Base-by-base conservation (phyloP, 2,888 invertebrate species). In the Zygogramma bicolorata region DNA sequence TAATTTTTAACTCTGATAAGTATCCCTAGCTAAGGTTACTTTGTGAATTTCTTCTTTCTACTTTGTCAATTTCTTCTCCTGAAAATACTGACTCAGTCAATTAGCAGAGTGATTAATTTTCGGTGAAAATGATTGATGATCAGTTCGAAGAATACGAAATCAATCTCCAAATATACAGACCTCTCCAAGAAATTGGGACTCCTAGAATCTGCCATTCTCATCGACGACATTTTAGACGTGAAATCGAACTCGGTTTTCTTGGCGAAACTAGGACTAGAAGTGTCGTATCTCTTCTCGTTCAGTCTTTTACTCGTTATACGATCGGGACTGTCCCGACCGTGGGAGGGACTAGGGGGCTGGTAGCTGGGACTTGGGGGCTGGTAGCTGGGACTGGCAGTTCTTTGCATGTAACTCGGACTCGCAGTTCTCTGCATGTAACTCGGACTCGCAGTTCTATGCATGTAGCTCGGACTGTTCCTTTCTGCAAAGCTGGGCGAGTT, bases 311-410 rank as follows among this genome's bases (percentile, higher is more conserved):
- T 85, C 15, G 84, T 80, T 42, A 87, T 85, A 70, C 84, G 86
- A 73, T 86, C 86, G 0, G 87, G 86, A 80, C 87, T 87, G 69
- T 86, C 86, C 15, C 85, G 76, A 22, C 85, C 82, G 15, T 81
- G 78, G 8, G 13, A 5, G 20, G 74, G 71, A 31, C 71, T 71
- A 10, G 63, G 27, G 3, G 70, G 71, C 10, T 65, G 68, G 27
- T 69, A 69, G 71, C 77, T 83, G 5, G 86, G 86, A 76, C 85
- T 86, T 80, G 69, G 81, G 22, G 84, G 75, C 22, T 82, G 82
- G 62, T 81, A 85, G 66, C 80, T 81, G 5, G 85, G 85, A 77
- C 85, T 85, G 18, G 81, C 80, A 18, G 83, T 81, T 27, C 84
- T 76, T 61, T 77, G 77, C 62, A 78, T 66, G 40, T 84, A 85